Conservation (phyloP, 2,113 vertebrate species). For the Oryzias celebensis region DNA sequence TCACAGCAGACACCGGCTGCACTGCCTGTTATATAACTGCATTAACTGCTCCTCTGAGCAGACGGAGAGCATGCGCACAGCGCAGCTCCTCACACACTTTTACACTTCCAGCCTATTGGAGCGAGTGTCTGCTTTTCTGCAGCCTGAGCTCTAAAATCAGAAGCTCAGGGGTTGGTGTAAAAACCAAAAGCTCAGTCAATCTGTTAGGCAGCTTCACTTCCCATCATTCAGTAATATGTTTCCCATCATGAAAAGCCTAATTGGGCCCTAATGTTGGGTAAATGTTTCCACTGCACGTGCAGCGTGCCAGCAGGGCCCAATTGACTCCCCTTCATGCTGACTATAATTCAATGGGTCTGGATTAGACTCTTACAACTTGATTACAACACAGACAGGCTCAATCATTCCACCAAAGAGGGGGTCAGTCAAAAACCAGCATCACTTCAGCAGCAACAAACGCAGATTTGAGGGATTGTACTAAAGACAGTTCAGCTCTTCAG, state of each 20-base stretch:
- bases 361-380: constrained; percentile 70
- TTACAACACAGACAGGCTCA: constrained; percentile 68
- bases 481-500: constrained; percentile 26
- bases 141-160: constrained; percentile 2
- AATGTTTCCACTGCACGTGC: constrained; percentile 70
- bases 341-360: constrained; percentile 68
- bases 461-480: neutral
- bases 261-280: constrained; percentile 69
- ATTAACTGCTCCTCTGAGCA: constrained; percentile 75
- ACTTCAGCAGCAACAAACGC: constrained; percentile 1
- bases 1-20: constrained; percentile 76
- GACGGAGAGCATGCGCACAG: constrained; percentile 62
- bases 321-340: constrained; percentile 66
- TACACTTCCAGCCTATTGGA: constrained; percentile 27
- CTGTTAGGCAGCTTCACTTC: constrained; percentile 20
- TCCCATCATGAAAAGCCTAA: constrained; percentile 63
- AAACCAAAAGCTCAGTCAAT: neutral
- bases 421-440: constrained; percentile 29
- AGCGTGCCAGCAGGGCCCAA: constrained; percentile 70
- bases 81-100: constrained; percentile 18
- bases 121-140: constrained; percentile 23
- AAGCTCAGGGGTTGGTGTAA: constrained; percentile 15
- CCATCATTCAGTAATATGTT: constrained; percentile 53
- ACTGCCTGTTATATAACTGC: constrained; percentile 79
- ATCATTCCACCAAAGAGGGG: constrained; percentile 55